Base-by-base conservation (phyloP, 2,888 invertebrate species). In the Drosophila paucipuncta region DNA sequence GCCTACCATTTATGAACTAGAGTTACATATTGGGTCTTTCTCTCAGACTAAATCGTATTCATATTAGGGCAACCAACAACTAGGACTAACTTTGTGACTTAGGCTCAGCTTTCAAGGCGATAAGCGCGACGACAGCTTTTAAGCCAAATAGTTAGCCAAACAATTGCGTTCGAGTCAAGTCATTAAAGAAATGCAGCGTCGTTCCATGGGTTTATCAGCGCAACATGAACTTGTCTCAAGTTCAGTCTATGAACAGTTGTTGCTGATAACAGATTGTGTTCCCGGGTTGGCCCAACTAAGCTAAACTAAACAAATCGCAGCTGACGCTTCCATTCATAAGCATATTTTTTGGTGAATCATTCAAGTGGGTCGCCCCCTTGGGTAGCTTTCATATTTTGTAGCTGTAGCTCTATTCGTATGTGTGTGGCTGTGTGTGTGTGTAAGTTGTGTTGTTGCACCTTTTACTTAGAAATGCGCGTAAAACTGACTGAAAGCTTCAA, bases 381-480 rank as follows among this genome's bases (percentile, higher is more conserved):
- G 47, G 33, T 55, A 49, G 57, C 63, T 80, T 76, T 67, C 70
- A 68, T 77, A 59, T 69, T 50, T 60, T 57, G 39, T 65, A 30
- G 58, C 31, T 63, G n/a, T 30, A n/a, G 39, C 35, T 52, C 9
- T 47, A 9, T 25, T 22, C 25, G 57, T 57, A 35, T 25, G 2
- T 16, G 35, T 35, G 16, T 57, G 28, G 47, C 16, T 47, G 22
- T 39, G 47, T 59, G 37, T 59, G 47, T 65, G 57, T 39, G 59
- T 50, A 41, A 39, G 60, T 31, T 55, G 64, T 52, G 65, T 66
- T 57, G 80, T 75, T 80, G 83, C 80, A 82, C 76, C 76, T 80
- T 85, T 78, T 74, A 80, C 85, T 86, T 83, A 84, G 90, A 89
- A 90, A 83, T 86, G 90, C 90, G 90, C 85, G 85, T 89, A 85